These are phyloP conservation scores for Austrofundulus limnaeus DNA, from an alignment of 2,113 vertebrate genomes.

Conservation along the genomic window DNA sequence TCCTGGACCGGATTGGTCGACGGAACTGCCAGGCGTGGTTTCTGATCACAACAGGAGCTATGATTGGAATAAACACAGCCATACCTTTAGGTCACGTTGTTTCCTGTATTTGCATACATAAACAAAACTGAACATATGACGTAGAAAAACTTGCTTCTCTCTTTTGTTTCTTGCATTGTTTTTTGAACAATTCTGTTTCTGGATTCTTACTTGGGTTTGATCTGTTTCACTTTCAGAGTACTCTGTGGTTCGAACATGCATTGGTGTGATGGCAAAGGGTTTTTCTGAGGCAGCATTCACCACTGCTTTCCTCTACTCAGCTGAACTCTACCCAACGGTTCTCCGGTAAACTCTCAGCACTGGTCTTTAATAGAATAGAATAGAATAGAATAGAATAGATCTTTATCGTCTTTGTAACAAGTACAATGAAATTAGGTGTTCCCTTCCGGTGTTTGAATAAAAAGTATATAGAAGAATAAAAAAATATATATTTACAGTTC, in stretches of 20 bases:
- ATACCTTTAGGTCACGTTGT: constrained; percentile 67
- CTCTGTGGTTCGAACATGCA: constrained; percentile 59
- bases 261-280: constrained; percentile 81
- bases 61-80: constrained; percentile 73
- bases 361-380: not conserved
- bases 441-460: no score
- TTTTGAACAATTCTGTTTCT: not conserved
- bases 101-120: not conserved
- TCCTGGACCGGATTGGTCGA: constrained; percentile 76
- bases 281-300: constrained; percentile 87
- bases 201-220: not conserved
- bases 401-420: no score
- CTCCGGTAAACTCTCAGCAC: constrained; percentile 75
- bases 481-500: no score
- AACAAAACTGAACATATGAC: not conserved
- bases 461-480: no score
- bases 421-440: no score
- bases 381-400: no score
- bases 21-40: constrained; percentile 76
- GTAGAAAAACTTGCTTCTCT: no score
- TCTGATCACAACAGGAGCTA: constrained; percentile 74
- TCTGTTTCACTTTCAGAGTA: constrained; percentile 58
- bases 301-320: constrained; percentile 81
- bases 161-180: not conserved
- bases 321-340: constrained; percentile 85